These are phyloP conservation scores for Gambusia holbrooki DNA, from an alignment of 2,113 vertebrate genomes.

Conservation along the genomic window DNA sequence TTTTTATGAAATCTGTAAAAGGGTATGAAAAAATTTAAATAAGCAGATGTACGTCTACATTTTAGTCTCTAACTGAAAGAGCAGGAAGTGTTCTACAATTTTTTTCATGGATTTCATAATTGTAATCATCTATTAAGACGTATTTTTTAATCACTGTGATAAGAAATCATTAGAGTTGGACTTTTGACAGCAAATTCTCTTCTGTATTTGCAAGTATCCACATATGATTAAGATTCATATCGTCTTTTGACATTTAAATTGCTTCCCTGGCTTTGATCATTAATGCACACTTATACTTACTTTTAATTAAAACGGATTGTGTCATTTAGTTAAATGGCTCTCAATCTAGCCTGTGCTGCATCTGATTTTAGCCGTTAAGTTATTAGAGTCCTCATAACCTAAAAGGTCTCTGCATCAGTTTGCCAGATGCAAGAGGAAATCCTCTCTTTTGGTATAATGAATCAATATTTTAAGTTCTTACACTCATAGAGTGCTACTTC, in stretches of 20 bases:
- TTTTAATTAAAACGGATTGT: neutral
- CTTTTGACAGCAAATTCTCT: neutral
- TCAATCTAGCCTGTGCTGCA: neutral
- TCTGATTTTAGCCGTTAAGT: neutral
- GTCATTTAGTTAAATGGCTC: neutral
- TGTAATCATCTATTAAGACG: neutral
- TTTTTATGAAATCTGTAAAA: too few relatives aligned
- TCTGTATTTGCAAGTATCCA: too few relatives aligned
- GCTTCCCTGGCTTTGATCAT: neutral
- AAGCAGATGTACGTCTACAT: too few relatives aligned
- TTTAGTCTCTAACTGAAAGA: neutral
- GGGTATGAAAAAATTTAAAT: too few relatives aligned
- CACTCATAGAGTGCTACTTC: neutral
- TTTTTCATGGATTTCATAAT: neutral
- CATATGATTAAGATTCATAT: neutral
- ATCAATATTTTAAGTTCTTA: neutral
- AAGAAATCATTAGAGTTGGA: neutral
- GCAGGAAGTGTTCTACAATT: too few relatives aligned
- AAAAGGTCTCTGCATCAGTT: too few relatives aligned
- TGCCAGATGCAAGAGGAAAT: neutral
- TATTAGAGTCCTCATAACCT: too few relatives aligned
- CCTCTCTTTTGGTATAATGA: neutral
- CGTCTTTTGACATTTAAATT: neutral
- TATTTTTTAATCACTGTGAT: neutral
- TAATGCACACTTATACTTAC: too few relatives aligned